phyloP scores from a whole-genome alignment of 2,113 vertebrate species.

The Hippocampus abdominalis region DNA sequence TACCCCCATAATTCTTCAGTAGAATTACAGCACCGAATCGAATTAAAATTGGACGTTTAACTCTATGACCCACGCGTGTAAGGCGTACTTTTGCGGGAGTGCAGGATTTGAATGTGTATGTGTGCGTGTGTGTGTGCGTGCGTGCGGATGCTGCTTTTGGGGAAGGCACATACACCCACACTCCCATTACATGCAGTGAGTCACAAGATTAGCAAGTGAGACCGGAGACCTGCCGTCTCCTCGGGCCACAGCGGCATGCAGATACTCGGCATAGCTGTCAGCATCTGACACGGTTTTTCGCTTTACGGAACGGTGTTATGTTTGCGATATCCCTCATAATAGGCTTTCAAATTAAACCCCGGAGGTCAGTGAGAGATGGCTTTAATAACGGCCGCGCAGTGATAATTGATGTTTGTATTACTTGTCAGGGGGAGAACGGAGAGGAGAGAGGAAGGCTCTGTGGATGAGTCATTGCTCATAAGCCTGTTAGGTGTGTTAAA shows the following conservation, averaged over 20 bases:
- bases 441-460: slow-evolving; percentile 37
- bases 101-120: neutral
- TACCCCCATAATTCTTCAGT: neutral
- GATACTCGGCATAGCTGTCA: slow-evolving; percentile 61
- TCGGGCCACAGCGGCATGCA: slow-evolving; percentile 47
- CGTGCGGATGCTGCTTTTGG: slow-evolving; percentile 20
- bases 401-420: slow-evolving; percentile 46
- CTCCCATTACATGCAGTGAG: slow-evolving; percentile 34
- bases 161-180: slow-evolving; percentile 46
- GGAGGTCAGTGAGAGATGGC: slow-evolving; percentile 33
- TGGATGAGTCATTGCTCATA: slow-evolving; percentile 56
- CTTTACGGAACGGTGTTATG: slow-evolving; percentile 52
- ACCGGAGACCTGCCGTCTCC: slow-evolving; percentile 55
- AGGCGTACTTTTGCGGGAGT: slow-evolving; percentile 8
- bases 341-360: slow-evolving; percentile 54
- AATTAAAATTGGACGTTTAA: neutral
- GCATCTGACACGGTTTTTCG: slow-evolving; percentile 50
- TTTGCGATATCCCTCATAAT: slow-evolving; percentile 57
- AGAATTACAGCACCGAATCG: neutral
- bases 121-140: neutral
- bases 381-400: slow-evolving; percentile 46
- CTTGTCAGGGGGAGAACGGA: slow-evolving; percentile 43
- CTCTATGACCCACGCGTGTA: neutral
- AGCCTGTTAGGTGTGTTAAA: slow-evolving; percentile 53
- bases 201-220: slow-evolving; percentile 61